Percentiles rank a stretch among this genome's conserved stretches.
Evolutionary conservation across 2,888 invertebrate species (phyloP).

Genomic region (Parnassius smintheus): DNA sequence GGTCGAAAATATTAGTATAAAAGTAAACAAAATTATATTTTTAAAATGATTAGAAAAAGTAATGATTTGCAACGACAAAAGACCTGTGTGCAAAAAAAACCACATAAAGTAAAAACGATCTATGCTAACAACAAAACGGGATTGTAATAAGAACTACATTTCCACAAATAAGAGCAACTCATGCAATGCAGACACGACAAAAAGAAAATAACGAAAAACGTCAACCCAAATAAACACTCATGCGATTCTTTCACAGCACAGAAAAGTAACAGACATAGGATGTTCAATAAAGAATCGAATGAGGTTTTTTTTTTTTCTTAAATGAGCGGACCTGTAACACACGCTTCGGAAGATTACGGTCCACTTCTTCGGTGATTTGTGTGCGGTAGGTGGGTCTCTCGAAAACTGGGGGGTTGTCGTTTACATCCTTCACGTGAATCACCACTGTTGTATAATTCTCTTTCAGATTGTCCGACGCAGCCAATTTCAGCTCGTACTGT

Average conservation of each 20-base stretch:
- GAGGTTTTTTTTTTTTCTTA: conserved; percentile 65
- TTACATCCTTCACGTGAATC: conserved; percentile 98
- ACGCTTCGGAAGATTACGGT: conserved; percentile 95
- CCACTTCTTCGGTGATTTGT: conserved; percentile 97
- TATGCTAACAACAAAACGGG: conserved; percentile 38
- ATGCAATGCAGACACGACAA: conserved; percentile 68
- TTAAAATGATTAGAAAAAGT: not conserved
- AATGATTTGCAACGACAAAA: conserved; percentile 42
- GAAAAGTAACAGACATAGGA: conserved; percentile 16
- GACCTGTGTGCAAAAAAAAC: conserved; percentile 49
- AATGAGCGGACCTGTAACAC: conserved; percentile 89
- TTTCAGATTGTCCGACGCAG: conserved; percentile 97
- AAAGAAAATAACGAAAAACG: conserved; percentile 39
- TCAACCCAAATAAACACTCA: conserved; percentile 44
- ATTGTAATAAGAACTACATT: conserved; percentile 51
- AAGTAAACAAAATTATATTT: too few relatives aligned
- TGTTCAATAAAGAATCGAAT: conserved; percentile 43
- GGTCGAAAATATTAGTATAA: too few relatives aligned
- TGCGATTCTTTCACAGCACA: conserved; percentile 54
- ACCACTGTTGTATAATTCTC: conserved; percentile 98
- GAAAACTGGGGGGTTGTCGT: conserved; percentile 98
- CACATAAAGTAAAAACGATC: conserved; percentile 11
- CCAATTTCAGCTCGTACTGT: conserved; percentile 96
- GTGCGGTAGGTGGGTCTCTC: conserved; percentile 96
- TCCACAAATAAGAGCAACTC: conserved; percentile 58